Evolutionary conservation across 92 coral and sea anemone species (phyloP).

Genomic region (Paramuricea clavata): DNA sequence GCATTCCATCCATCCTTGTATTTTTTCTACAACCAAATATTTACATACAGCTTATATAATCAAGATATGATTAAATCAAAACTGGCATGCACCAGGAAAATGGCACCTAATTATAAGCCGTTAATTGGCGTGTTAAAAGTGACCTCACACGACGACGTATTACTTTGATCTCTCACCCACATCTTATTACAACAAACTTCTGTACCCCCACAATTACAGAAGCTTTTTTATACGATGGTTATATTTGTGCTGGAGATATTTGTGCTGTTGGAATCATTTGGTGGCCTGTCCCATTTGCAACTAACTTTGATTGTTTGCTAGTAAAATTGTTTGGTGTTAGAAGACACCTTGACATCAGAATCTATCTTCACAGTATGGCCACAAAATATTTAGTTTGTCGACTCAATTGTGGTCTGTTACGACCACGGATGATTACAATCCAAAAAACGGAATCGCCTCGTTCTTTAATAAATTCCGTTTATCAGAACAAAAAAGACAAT

Average conservation of each 20-base stretch:
- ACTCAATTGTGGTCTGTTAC: too few species aligned
- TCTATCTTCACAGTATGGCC: too few species aligned
- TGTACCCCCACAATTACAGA: too few species aligned
- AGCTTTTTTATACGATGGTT: too few species aligned
- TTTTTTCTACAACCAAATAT: slow-evolving; percentile 3
- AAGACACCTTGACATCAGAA: too few species aligned
- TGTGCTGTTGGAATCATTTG: too few species aligned
- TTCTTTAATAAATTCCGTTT: too few species aligned
- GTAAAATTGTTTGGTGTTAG: background rate
- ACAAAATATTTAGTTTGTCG: too few species aligned
- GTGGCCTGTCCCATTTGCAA: background rate
- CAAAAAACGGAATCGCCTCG: too few species aligned
- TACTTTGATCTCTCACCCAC: background rate
- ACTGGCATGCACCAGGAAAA: background rate
- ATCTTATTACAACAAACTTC: background rate
- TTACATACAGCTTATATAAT: background rate
- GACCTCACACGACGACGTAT: slow-evolving; percentile 50
- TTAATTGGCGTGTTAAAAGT: slow-evolving; percentile 8
- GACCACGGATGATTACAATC: too few species aligned
- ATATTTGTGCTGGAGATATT: too few species aligned
- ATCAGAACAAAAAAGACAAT: too few species aligned
- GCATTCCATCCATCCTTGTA: background rate
- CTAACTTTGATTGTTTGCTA: background rate
- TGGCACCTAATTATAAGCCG: slow-evolving; percentile 12
- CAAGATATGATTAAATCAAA: slow-evolving; percentile 10